Evolutionary conservation across 2,113 vertebrate genomes (phyloP).

Genomic region (Lepus americanus): DNA sequence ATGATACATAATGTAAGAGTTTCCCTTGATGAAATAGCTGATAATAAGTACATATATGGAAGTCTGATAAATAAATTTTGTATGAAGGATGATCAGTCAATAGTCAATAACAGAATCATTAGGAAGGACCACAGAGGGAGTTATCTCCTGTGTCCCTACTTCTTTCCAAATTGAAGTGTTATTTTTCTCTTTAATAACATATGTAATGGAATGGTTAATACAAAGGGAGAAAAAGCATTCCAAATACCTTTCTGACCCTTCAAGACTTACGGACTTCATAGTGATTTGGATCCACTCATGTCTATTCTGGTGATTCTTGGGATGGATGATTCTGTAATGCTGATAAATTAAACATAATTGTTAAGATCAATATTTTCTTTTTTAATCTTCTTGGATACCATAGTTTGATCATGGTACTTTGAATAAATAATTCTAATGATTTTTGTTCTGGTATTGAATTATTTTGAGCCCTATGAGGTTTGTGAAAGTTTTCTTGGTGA

Average conservation of each 20-base stretch:
- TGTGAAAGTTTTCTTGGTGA: not conserved
- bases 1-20: slow-evolving; percentile 81
- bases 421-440: not conserved
- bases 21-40: slow-evolving; percentile 78
- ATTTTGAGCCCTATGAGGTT: not conserved
- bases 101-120: slow-evolving; percentile 58
- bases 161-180: slow-evolving; percentile 21
- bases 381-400: not conserved
- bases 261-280: not conserved
- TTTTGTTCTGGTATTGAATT: not conserved
- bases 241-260: not conserved
- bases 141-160: not conserved
- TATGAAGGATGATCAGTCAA: slow-evolving; percentile 66
- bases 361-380: not conserved
- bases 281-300: not conserved
- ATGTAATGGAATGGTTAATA: not conserved
- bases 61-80: slow-evolving; percentile 67
- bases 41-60: slow-evolving; percentile 66
- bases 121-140: not conserved
- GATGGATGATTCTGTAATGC: not conserved
- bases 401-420: not conserved
- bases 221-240: not conserved
- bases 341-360: not conserved
- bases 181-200: not conserved
- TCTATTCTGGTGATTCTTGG: not conserved